These are phyloP conservation scores for Coreius guichenoti DNA, from an alignment of 2,797 vertebrate species.

Conservation along the genomic window DNA sequence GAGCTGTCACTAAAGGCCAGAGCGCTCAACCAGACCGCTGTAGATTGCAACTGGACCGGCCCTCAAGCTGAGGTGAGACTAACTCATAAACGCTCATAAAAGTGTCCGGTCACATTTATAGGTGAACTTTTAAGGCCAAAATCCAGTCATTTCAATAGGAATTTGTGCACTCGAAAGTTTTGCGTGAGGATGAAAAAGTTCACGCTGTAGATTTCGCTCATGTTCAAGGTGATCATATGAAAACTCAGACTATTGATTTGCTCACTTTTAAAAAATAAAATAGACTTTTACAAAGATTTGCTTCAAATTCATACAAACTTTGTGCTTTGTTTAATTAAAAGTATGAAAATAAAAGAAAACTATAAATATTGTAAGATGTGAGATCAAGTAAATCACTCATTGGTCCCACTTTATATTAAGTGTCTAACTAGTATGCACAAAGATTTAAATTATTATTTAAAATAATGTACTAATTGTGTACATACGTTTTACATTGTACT, in stretches of 20 bases:
- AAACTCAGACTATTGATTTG: neutral
- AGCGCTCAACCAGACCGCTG: conserved; percentile 92
- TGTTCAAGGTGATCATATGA: neutral
- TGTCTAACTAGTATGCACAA: neutral
- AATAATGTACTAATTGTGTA: too few relatives aligned
- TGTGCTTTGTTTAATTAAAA: neutral
- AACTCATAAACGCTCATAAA: neutral
- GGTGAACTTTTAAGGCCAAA: neutral
- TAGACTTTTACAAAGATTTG: neutral
- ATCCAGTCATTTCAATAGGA: neutral
- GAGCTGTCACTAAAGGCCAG: conserved; percentile 88
- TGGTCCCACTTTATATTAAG: neutral
- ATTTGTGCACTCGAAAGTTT: neutral
- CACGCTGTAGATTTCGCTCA: neutral
- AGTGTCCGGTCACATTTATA: neutral
- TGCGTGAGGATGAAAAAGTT: neutral
- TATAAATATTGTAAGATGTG: neutral
- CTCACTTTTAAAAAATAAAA: neutral
- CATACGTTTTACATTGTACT: too few relatives aligned
- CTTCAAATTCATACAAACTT: neutral
- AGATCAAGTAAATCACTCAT: neutral
- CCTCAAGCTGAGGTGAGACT: conserved; percentile 78
- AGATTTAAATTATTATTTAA: neutral
- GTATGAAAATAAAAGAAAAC: neutral
- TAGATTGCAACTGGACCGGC: conserved; percentile 92